These are phyloP conservation scores for Sebastes kiyomatsui DNA, from an alignment of 2,797 vertebrate genomes.

Conservation along the genomic window DNA sequence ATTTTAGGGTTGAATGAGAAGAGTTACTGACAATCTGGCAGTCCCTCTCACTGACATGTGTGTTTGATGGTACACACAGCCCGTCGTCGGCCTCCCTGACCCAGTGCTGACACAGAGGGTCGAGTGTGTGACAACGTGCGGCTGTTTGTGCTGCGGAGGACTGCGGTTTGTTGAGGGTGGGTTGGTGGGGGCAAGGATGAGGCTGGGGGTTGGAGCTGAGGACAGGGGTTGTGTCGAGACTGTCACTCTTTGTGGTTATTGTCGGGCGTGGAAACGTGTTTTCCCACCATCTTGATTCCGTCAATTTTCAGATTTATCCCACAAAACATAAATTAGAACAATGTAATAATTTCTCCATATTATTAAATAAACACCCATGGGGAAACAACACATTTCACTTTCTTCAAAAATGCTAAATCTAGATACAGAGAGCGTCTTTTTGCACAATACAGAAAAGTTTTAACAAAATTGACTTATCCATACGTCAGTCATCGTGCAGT, in stretches of 20 bases:
- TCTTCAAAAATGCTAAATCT: not conserved
- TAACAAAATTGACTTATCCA: not conserved
- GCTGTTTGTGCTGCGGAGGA: conserved; percentile 61
- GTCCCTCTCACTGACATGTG: conserved; percentile 69
- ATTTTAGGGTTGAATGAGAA: conserved; percentile 69
- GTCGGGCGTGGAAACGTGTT: conserved; percentile 14
- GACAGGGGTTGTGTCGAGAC: conserved; percentile 55
- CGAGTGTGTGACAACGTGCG: conserved; percentile 68
- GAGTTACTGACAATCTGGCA: conserved; percentile 73
- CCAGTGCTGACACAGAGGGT: conserved; percentile 66
- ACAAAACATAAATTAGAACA: not conserved
- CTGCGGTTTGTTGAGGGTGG: conserved; percentile 56
- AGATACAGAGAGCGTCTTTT: not conserved
- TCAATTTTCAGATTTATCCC: not conserved
- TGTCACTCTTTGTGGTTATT: conserved; percentile 63
- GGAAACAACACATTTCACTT: not conserved
- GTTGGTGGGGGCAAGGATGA: conserved; percentile 46
- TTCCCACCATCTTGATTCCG: not conserved
- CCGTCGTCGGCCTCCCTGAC: conserved; percentile 59
- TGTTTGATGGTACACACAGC: conserved; percentile 68
- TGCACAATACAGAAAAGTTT: not conserved
- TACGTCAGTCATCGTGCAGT: not conserved
- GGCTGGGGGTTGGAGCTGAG: conserved; percentile 28
- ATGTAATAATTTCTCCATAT: not conserved
- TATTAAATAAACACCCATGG: not conserved